Conservation (phyloP, 2,113 vertebrate species). For the Percopsis transmontana region DNA sequence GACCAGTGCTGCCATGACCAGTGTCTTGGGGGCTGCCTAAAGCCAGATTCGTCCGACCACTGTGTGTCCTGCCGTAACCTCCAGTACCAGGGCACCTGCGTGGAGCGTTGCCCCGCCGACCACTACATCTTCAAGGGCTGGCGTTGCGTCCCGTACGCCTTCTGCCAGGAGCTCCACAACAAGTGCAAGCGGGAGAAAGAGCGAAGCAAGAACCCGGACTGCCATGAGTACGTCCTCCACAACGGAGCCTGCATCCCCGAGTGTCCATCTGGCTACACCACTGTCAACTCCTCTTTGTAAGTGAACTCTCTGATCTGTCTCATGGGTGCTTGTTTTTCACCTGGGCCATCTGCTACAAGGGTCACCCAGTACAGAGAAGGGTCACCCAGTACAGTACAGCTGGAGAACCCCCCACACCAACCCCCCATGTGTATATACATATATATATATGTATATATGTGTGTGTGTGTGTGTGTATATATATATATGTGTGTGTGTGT, state of each 20-base stretch:
- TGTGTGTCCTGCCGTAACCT: constrained; percentile 90
- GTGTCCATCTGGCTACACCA: constrained; percentile 92
- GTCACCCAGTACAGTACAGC: too few species aligned
- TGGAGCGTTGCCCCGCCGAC: constrained; percentile 83
- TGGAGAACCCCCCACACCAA: not conserved
- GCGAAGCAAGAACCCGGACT: constrained; percentile 71
- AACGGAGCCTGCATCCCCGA: constrained; percentile 86
- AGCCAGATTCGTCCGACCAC: constrained; percentile 76
- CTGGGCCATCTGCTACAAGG: not conserved
- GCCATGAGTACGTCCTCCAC: constrained; percentile 89
- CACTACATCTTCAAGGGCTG: constrained; percentile 88
- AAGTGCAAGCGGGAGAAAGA: constrained; percentile 77
- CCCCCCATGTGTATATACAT: not conserved
- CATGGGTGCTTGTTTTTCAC: constrained; percentile 19
- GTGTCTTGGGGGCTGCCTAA: constrained; percentile 88
- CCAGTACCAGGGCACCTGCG: constrained; percentile 79
- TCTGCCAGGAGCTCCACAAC: constrained; percentile 91
- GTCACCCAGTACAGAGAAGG: not conserved
- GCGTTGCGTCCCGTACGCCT: constrained; percentile 88
- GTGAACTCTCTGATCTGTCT: constrained; percentile 53
- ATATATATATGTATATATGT: constrained; percentile 2
- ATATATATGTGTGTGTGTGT: not conserved
- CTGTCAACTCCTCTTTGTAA: constrained; percentile 91
- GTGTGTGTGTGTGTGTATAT: constrained; percentile 9
- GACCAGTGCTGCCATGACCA: constrained; percentile 90